Evolutionary conservation across 2,113 vertebrate species (phyloP), one percentile per base, ranked within the genome.

Genomic region (Nipponia nippon): DNA sequence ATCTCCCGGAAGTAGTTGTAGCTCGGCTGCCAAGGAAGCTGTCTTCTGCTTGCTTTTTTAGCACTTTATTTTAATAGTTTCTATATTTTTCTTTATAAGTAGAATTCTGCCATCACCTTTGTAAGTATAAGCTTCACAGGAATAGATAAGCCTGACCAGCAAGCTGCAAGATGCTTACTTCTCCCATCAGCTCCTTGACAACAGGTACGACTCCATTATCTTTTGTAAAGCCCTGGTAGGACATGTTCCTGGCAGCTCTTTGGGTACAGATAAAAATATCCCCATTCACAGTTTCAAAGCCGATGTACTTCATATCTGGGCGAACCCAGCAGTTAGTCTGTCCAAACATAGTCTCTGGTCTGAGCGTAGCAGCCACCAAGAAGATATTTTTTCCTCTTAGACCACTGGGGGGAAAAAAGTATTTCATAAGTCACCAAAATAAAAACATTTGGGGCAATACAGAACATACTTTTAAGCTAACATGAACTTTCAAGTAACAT

Each of bases 321-420:
- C 98, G 98, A 87, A 99, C 97, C 99, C 99, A 99, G 98, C 99
- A 99, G 98, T 99, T 99, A 23, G 99, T 99, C 97, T 99, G 99
- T 18, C 99, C 99, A 93, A 99, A 99, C 99, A 99, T 99, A 86
- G 99, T 99, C 98, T 99, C 99, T 36, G 99, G 99, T 95, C 99
- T 98, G 25, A 99, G 98, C 6, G 99, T 99, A 65, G 99, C 99
- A 56, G 99, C 99, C 86, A 99, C 99, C 96, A 99, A 95, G 96
- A 99, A 99, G 96, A 99, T 97, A 93, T 98, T 99, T 97, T 98
- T 99, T 22, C 98, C 99, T 97, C 99, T 99, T 88, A 99, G 97
- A 59, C 98, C 98, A 76, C 99, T 99, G 94, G 56, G 46, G 29
- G 70, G 89, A 36, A 46, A 17, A 40, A 94, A 4, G 12, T 11